These are phyloP conservation scores for Platycheirus albimanus DNA, from an alignment of 2,888 invertebrate genomes.

Conservation along the genomic window DNA sequence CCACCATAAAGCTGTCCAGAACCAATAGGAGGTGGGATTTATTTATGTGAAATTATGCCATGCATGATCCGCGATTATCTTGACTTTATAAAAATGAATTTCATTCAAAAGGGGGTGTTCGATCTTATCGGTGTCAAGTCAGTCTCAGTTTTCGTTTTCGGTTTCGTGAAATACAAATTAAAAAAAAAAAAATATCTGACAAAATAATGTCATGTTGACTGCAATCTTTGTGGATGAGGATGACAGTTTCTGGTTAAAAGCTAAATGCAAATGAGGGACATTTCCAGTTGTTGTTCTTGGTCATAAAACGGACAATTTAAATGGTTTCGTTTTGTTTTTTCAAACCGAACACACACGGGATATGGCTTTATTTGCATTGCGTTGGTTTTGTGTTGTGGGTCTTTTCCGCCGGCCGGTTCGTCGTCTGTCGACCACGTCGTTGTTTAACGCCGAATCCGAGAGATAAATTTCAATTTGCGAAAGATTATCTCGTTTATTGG, in stretches of 20 bases:
- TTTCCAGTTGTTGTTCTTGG: slow-evolving; percentile 57
- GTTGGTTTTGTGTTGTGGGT: slow-evolving; percentile 34
- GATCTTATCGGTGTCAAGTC: slow-evolving; percentile 53
- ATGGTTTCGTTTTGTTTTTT: slow-evolving; percentile 45
- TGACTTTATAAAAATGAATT: slow-evolving; percentile 52
- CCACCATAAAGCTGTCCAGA: slow-evolving; percentile 48
- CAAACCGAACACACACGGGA: slow-evolving; percentile 8
- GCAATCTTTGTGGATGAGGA: slow-evolving; percentile 33
- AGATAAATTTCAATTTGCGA: slow-evolving; percentile 73
- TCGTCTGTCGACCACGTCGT: too few species aligned
- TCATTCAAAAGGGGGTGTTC: slow-evolving; percentile 27
- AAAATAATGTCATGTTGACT: slow-evolving; percentile 47
- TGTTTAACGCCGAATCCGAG: slow-evolving; percentile 10
- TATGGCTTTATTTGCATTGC: slow-evolving; percentile 63
- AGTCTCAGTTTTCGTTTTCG: too few species aligned
- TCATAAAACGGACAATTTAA: slow-evolving; percentile 51
- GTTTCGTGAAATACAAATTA: not conserved
- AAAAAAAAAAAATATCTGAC: slow-evolving; percentile 5
- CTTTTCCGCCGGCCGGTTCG: too few species aligned
- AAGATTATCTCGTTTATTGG: slow-evolving; percentile 70
- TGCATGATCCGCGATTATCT: slow-evolving; percentile 59
- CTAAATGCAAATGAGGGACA: slow-evolving; percentile 67
- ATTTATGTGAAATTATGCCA: slow-evolving; percentile 65
- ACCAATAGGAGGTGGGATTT: slow-evolving; percentile 52
- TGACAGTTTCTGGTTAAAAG: slow-evolving; percentile 44